These are phyloP conservation scores for Mythimna albipuncta DNA, from an alignment of 2,888 invertebrate species.

Conservation along the genomic window DNA sequence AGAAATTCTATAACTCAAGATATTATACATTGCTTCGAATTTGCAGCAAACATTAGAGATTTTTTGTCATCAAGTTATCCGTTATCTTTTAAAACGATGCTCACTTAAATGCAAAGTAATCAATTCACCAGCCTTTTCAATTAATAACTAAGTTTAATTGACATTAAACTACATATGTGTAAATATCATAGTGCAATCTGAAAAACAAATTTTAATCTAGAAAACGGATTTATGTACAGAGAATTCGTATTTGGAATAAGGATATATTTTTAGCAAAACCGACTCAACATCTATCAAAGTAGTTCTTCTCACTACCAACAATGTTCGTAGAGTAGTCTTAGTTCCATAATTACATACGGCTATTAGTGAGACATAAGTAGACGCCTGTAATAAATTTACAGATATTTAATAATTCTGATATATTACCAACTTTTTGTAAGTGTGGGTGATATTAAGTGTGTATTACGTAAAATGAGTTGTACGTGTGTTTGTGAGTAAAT, in stretches of 20 bases:
- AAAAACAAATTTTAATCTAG: slow-evolving; percentile 17
- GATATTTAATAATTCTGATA: slow-evolving; percentile 72
- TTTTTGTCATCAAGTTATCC: slow-evolving; percentile 30
- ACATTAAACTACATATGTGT: slow-evolving; percentile 5
- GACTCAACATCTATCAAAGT: slow-evolving; percentile 46
- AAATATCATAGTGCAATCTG: slow-evolving; percentile 10
- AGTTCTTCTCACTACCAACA: slow-evolving; percentile 48
- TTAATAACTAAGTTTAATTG: slow-evolving; percentile 39
- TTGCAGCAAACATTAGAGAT: slow-evolving; percentile 23
- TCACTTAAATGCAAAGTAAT: slow-evolving; percentile 41
- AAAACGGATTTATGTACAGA: slow-evolving; percentile 22
- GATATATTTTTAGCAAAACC: slow-evolving; percentile 36
- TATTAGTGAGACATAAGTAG: slow-evolving; percentile 67
- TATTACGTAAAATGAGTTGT: slow-evolving; percentile 67
- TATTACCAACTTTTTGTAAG: slow-evolving; percentile 57
- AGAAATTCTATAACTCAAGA: slow-evolving; percentile 19
- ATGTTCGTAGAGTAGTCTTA: slow-evolving; percentile 49
- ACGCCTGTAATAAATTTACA: slow-evolving; percentile 67
- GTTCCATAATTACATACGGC: slow-evolving; percentile 63
- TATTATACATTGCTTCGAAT: slow-evolving; percentile 18
- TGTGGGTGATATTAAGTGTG: slow-evolving; percentile 67
- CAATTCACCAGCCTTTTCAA: slow-evolving; percentile 29
- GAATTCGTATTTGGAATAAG: slow-evolving; percentile 16
- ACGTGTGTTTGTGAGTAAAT: slow-evolving; percentile 75
- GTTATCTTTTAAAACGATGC: slow-evolving; percentile 35